These are phyloP conservation scores for Rhabdophis nuchalis DNA, from an alignment of 2,797 vertebrate genomes.

Conservation along the genomic window DNA sequence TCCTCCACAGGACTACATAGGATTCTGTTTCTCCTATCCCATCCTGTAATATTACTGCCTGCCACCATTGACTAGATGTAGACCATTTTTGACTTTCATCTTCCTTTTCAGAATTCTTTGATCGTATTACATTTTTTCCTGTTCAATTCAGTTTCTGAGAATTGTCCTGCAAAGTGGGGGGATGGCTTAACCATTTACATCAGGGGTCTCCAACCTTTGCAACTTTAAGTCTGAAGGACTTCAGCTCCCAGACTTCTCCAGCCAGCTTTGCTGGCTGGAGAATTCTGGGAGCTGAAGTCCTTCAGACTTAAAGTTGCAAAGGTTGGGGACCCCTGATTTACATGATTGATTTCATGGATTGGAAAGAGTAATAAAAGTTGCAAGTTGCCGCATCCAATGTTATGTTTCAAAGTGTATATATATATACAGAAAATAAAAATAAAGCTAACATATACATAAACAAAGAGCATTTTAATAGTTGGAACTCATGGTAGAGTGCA, in stretches of 20 bases:
- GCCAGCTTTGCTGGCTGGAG: too few relatives aligned
- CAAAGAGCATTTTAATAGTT: not conserved
- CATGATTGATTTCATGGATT: not conserved
- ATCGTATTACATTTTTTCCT: not conserved
- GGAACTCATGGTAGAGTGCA: not conserved
- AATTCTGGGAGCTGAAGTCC: too few relatives aligned
- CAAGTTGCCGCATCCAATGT: not conserved
- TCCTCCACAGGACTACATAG: not conserved
- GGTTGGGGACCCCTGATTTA: too few relatives aligned
- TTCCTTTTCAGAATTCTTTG: not conserved
- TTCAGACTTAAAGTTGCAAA: too few relatives aligned
- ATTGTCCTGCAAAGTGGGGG: not conserved
- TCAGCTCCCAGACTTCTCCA: too few relatives aligned
- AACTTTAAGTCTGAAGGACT: too few relatives aligned
- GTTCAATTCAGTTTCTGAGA: not conserved
- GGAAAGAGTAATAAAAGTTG: not conserved
- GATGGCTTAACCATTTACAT: too few relatives aligned
- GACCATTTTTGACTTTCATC: not conserved
- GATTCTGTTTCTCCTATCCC: not conserved
- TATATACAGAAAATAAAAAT: not conserved
- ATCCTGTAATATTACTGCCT: not conserved
- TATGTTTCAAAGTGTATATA: not conserved
- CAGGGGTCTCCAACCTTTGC: too few relatives aligned
- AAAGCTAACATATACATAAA: not conserved
- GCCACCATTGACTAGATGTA: not conserved